Base-by-base conservation (phyloP, 2,888 invertebrate species). In the Temnothorax unifasciatus region DNA sequence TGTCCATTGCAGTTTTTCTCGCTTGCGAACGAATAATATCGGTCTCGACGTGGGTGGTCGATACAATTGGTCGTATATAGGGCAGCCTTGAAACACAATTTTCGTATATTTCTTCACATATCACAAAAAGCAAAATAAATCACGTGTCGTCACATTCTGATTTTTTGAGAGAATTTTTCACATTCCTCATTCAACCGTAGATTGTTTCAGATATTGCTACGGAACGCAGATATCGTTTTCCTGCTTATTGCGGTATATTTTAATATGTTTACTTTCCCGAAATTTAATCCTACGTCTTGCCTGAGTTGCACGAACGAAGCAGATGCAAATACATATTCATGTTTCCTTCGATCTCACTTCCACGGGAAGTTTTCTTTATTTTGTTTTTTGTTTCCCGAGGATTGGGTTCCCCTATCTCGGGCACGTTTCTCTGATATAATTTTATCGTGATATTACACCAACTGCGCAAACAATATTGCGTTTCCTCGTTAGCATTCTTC, bases 301-400 rank as follows among this genome's bases (percentile, higher is more conserved):
- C 52, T 47, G 57, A 74, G 59, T 54, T 81, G 8, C 21, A 52
- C 41, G 74, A 85, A 85, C 71, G 77, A 85, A 87, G 74, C 92
- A 90, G 88, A 85, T 92, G 92, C 82, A 54, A 74, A 90, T 92
- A 82, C 91, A 92, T 92, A 92, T 92, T 92, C 92, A 92, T 92
- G 82, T 66, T 69, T 34, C 9, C 50, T 82, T 61, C 57, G 59
- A 69, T 82, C 57, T 61, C 41, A 54, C 63, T 79, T 68, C 64
- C 74, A 57, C 73, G 54, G n/a, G 13, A 54, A 66, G 61, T 50
- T 59, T 69, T 75, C 83, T 76, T 73, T 64, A 52, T 66, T 63
- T 61, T 52, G 21, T 63, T 38, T 83, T 81, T 73, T 47, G 25
- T 68, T 69, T 59, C 34, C 66, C n/a, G 38, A 29, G n/a, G 44